Base-by-base conservation (phyloP, 2,113 vertebrate species). In the Xenopus laevis region DNA sequence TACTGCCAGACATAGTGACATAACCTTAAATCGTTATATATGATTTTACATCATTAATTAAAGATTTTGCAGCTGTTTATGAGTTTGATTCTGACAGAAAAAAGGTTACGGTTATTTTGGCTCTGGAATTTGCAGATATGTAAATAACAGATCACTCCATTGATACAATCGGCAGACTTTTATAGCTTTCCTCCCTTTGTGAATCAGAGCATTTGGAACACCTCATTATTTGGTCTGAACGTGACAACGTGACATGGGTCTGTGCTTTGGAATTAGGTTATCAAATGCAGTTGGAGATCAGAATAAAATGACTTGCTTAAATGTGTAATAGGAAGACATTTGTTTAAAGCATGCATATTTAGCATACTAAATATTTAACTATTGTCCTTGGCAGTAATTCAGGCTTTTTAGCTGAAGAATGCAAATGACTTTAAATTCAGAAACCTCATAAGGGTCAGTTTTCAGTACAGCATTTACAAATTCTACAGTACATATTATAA, bases 351-450 rank as follows among this genome's bases (percentile, higher is more conserved):
- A 70, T 77, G 63, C 73, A 62, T 75, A 75, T 68, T 68, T 61
- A 55, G 65, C 57, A 69, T 75, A 44, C 74, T 77, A 77, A 77
- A 77, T 77, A 77, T 77, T 77, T 77, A 70, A 77, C 67, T 64
- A 70, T 70, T 77, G 67, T 64, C 67, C 60, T 77, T 77, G 74
- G 74, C 67, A 64, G 67, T 13, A n/a, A 21, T 57, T 64, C 74
- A 64, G 59, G 64, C 45, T 70, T 66, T 64, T 70, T 63, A 77
- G 21, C 74, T 64, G 59, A 57, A 30, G 60, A 64, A 77, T 64
- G 62, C 59, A 68, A 77, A 77, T 53, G 16, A 53, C 20, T 55
- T 70, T 20, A 18, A 10, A 77, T 64, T 53, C 47, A 53, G 57
- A 53, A 75, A 60, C 44, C 33, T 40, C 53, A 53, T 13, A 70